Evolutionary conservation across 2,888 invertebrate genomes (phyloP).

Genomic region (Ichneumon xanthorius): DNA sequence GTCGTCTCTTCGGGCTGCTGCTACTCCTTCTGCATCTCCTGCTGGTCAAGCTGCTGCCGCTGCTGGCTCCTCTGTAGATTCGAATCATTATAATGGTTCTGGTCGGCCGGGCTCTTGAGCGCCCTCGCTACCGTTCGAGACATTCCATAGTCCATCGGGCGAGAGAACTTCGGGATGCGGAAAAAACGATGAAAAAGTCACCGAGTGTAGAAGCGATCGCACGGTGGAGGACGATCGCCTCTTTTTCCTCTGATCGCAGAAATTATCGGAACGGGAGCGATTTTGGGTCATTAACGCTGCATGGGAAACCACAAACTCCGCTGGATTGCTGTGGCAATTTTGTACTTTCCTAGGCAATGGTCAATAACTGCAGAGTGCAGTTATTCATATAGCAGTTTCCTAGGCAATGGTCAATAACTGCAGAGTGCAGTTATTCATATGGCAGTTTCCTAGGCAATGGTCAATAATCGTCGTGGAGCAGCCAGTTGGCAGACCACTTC

Average conservation of each 20-base stretch:
- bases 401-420: too few relatives aligned
- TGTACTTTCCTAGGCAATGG: neutral
- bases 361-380: too few relatives aligned
- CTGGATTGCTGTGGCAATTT: neutral
- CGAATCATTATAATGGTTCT: constrained; percentile 83
- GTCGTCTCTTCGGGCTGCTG: constrained; percentile 43
- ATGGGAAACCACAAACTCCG: neutral
- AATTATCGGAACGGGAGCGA: neutral
- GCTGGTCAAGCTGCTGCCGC: constrained; percentile 48
- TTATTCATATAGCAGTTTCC: too few relatives aligned
- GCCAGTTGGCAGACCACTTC: too few relatives aligned
- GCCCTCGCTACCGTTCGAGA: constrained; percentile 68
- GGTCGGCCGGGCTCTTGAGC: constrained; percentile 69
- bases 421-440: too few relatives aligned
- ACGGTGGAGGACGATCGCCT: neutral
- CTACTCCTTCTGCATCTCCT: constrained; percentile 58
- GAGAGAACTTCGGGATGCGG: constrained; percentile 29
- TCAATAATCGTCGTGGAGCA: too few relatives aligned
- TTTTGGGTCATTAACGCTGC: neutral
- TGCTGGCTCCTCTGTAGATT: constrained; percentile 75
- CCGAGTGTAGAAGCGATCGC: constrained; percentile 19
- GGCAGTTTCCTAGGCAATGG: too few relatives aligned
- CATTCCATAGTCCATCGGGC: constrained; percentile 64
- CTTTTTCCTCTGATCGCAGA: constrained; percentile 7
- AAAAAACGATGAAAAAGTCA: constrained; percentile 39